A percentile compares a stretch with the other conserved stretches of the same genome.
Evolutionary conservation across 2,113 vertebrate species (phyloP).

Genomic region (Entelurus aequoreus): DNA sequence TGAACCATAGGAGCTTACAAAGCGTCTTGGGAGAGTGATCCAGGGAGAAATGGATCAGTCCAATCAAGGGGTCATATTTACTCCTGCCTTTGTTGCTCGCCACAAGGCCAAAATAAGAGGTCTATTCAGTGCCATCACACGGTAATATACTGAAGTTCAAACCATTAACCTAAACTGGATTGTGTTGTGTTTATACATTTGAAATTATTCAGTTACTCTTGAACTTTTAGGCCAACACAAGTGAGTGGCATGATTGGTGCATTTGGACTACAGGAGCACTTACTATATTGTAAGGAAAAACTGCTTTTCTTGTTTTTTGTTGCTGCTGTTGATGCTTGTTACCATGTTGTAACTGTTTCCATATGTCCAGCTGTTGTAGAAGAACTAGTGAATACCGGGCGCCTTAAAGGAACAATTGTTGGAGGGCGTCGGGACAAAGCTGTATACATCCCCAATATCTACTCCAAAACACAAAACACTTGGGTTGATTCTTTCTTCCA

Average conservation of each 20-base stretch:
- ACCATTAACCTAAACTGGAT: background rate
- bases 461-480: constrained; percentile 86
- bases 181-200: background rate
- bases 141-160: constrained; percentile 60
- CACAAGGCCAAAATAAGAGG: constrained; percentile 90
- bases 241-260: constrained; percentile 84
- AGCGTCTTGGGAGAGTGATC: constrained; percentile 83
- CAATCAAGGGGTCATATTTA: constrained; percentile 88
- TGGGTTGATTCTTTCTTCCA: constrained; percentile 97
- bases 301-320: background rate
- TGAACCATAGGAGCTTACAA: constrained; percentile 76
- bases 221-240: constrained; percentile 79
- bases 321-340: background rate
- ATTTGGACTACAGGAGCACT: constrained; percentile 91
- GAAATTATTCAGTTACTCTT: background rate
- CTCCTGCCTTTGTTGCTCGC: constrained; percentile 85
- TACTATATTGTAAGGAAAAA: constrained; percentile 88
- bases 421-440: constrained; percentile 93
- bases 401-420: constrained; percentile 85
- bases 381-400: constrained; percentile 83
- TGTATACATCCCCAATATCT: constrained; percentile 92
- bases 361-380: constrained; percentile 82
- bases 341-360: background rate
- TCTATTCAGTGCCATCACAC: constrained; percentile 89
- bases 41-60: constrained; percentile 88